These are phyloP conservation scores for Loripinus fragilis DNA, from an alignment of 2,888 invertebrate species.

Conservation along the genomic window DNA sequence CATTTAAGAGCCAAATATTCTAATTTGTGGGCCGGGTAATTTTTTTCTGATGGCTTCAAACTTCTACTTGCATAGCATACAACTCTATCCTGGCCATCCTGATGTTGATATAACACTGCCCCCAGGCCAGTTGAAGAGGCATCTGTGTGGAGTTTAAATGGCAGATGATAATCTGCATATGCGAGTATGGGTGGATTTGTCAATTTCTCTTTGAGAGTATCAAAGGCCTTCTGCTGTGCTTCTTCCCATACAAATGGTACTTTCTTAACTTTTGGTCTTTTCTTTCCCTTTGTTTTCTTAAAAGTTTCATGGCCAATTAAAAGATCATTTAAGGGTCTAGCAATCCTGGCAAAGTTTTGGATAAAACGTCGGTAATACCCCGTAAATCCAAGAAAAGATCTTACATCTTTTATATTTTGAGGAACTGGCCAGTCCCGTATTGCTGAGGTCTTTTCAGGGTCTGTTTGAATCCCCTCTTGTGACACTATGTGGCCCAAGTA, in stretches of 20 bases:
- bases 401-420: background rate
- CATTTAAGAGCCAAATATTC: constrained; percentile 47
- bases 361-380: constrained; percentile 19
- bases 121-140: constrained; percentile 37
- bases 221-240: background rate
- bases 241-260: constrained; percentile 1
- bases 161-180: constrained; percentile 31
- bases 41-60: constrained; percentile 34
- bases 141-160: constrained; percentile 44
- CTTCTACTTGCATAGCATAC: constrained; percentile 40
- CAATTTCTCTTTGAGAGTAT: constrained; percentile 21
- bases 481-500: constrained; percentile 25
- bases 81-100: constrained; percentile 26
- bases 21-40: constrained; percentile 25
- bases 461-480: constrained; percentile 3
- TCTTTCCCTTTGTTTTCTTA: background rate
- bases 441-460: constrained; percentile 3
- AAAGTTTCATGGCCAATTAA: constrained; percentile 1
- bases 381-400: constrained; percentile 41
- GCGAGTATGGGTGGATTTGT: constrained; percentile 27
- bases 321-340: constrained; percentile 21
- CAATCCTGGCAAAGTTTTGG: constrained; percentile 21
- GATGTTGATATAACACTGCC: constrained; percentile 47
- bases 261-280: constrained; percentile 2
- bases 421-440: constrained; percentile 19